These are phyloP conservation scores for Calvadosia cruxmelitensis DNA, from an alignment of 30 jellyfish, hydroid and myxozoan genomes.

Conservation along the genomic window DNA sequence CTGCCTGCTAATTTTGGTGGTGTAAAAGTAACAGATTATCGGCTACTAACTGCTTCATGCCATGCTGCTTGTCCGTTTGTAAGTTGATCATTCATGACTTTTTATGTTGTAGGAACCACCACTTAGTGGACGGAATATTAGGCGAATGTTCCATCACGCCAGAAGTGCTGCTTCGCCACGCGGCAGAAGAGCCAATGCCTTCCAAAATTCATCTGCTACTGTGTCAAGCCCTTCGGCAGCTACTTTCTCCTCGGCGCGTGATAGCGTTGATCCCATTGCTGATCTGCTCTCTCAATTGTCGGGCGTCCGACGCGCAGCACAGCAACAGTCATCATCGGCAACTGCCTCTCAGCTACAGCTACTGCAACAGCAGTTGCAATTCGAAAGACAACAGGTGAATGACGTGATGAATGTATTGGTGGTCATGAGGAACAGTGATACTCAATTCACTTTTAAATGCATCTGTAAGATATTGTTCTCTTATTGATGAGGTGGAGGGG, in stretches of 20 bases:
- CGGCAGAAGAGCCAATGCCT: constrained; percentile 52
- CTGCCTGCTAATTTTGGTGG: no score
- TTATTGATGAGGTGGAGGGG: no score
- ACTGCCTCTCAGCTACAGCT: constrained; percentile 92
- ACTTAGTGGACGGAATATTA: constrained; percentile 60
- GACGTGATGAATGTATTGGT: no score
- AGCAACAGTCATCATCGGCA: constrained; percentile 69
- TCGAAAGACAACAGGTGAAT: constrained; percentile 91
- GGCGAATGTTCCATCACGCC: constrained; percentile 79
- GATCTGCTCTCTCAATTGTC: constrained; percentile 87
- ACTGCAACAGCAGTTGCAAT: constrained; percentile 81
- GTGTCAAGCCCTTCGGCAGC: constrained; percentile 48
- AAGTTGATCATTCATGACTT: neutral
- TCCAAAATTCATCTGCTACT: constrained; percentile 37
- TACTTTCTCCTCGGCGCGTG: constrained; percentile 83
- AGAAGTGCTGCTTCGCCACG: constrained; percentile 86
- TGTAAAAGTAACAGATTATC: no score
- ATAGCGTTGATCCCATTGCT: constrained; percentile 90
- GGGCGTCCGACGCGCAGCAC: constrained; percentile 96
- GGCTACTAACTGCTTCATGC: neutral
- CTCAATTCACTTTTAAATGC: no score
- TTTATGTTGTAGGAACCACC: constrained; percentile 67
- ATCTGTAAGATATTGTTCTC: no score
- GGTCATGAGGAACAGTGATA: no score
- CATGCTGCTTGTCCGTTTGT: neutral